Evolutionary conservation across 2,797 vertebrate genomes (phyloP), one percentile per base, ranked within the genome.

Genomic region (Enteromius paludinosus): DNA sequence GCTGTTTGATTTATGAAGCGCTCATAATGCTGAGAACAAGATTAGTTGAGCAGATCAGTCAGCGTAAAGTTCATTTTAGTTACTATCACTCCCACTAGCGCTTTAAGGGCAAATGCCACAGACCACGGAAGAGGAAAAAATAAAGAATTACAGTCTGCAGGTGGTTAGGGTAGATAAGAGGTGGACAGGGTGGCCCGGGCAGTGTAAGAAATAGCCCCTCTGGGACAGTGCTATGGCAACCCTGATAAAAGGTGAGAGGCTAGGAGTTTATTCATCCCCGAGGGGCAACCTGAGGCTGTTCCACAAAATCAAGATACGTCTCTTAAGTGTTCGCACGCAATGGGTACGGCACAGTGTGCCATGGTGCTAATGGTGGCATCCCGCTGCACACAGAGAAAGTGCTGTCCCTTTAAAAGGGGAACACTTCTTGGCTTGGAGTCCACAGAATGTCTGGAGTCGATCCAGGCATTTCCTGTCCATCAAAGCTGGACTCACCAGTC

Each of bases 391-490:
- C 25, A 33, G 28, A 79, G 47, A 77, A 62, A 54, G 64, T 38
- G 62, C 25, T 64, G 49, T 77, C 54, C 33, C 74, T 84, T 86
- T 87, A 87, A 87, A 75, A 79, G 73, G 79, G 70, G 56, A 86
- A 68, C 33, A 18, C 69, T 82, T 86, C 64, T 79, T 74, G 66
- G 73, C 75, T 71, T 56, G 18, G 65, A 82, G 56, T 86, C 20
- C 69, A 78, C 68, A 78, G 78, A 61, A 70, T 83, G 70, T 81
- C 41, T 89, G 87, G 84, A 86, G 75, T 75, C 59, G 38, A 72
- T 88, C 87, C 88, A 89, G 77, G 61, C 79, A 64, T 83, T 90
- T 89, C 86, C 88, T 86, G 86, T 83, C 84, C 87, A 78, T 87
- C 83, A 87, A 71, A 83, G 79, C 78, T 79, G 81, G 68, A 86